Evolutionary conservation across 2,888 invertebrate genomes (phyloP), one percentile per base, ranked within the genome.

Genomic region (Drosophila dives): DNA sequence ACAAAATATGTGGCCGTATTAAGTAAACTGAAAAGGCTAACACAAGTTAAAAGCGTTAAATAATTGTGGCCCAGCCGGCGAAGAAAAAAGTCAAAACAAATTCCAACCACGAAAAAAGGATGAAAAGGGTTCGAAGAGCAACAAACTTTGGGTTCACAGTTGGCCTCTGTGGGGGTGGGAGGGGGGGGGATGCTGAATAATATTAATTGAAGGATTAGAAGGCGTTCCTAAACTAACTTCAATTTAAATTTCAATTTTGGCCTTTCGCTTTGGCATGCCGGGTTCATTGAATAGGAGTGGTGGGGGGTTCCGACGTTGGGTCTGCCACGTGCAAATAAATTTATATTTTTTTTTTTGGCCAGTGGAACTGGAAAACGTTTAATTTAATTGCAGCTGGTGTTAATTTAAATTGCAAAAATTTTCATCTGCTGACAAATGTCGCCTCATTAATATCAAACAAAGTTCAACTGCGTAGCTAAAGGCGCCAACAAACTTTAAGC

Each of bases 141-240:
- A 3, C 61, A 60, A 77, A 78, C 62, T 84, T 86, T 74, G 83
- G 86, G 87, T 77, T 77, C 77, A 69, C 77, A 83, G 72, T 77
- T 69, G 78, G 78, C 50, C 54, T 51, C 20, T 15, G 2, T 51
- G n/a, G 2, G 20, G n/a, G n/a, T n/a, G n/a, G n/a, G n/a, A n/a
- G n/a, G n/a, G 2, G 20, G n/a, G 2, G 20, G 32, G 59, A 61
- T 60, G 75, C 75, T 82, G 80, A 82, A 79, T 84, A 86, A 88
- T 86, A 86, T 86, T 86, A 86, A 86, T 86, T 86, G 86, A 88
- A 84, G 86, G 89, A 88, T 86, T 86, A 88, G 66, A 82, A 80
- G 84, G 73, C 77, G 80, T 68, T 84, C 67, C 55, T 67, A 59
- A 84, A 80, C 84, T 77, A 79, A 86, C 77, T 88, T 88, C 84